Conservation (phyloP, 92 coral and sea anemone genomes). For the Montipora capitata region DNA sequence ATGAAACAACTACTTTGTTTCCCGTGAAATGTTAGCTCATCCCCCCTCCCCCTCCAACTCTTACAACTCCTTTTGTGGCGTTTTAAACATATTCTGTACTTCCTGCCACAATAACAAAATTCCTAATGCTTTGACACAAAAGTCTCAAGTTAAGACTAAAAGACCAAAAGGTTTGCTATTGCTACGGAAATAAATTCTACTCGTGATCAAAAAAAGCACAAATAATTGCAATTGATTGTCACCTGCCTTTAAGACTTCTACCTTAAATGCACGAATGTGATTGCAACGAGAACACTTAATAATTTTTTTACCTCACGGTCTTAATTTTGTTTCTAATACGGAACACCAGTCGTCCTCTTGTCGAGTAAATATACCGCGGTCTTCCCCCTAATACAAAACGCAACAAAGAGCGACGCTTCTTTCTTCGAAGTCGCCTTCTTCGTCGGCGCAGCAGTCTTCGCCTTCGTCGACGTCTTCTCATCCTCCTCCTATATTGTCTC, state of each 20-base stretch:
- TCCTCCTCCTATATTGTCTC: conserved; percentile 21
- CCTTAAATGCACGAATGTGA: not conserved
- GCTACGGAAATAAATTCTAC: too few species aligned
- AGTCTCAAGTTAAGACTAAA: too few species aligned
- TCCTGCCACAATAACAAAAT: too few species aligned
- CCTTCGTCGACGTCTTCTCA: conserved; percentile 23
- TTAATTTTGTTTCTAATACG: not conserved
- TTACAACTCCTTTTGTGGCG: too few species aligned
- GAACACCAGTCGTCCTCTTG: conserved; percentile 9
- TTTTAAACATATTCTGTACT: too few species aligned
- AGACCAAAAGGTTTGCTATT: too few species aligned
- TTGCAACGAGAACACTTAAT: not conserved
- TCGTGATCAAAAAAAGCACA: too few species aligned
- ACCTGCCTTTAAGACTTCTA: not conserved
- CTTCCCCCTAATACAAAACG: conserved; percentile 25
- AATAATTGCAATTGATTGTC: too few species aligned
- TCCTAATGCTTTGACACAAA: too few species aligned
- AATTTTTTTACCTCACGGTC: conserved; percentile 22
- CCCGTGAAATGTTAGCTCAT: too few species aligned
- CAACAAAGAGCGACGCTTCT: conserved; percentile 20
- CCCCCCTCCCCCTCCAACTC: too few species aligned
- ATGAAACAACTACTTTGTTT: too few species aligned
- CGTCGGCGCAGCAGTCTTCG: conserved; percentile 33
- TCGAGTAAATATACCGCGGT: conserved; percentile 15
- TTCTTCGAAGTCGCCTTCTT: conserved; percentile 30